phyloP scores from a whole-genome alignment of 2,113 vertebrate species.

The Catagonus wagneri region DNA sequence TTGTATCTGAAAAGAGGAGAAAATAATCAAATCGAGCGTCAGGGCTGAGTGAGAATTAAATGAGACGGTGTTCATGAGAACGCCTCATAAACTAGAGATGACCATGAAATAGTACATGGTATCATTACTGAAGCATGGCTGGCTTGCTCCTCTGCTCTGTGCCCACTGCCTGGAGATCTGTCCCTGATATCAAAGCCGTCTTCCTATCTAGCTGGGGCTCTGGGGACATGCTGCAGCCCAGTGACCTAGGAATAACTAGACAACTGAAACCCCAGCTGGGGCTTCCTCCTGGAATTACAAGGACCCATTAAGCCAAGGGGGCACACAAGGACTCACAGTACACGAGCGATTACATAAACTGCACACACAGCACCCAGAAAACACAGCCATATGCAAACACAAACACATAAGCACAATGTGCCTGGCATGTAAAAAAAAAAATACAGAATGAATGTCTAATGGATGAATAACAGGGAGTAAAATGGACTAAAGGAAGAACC shows the following conservation, averaged over 20 bases:
- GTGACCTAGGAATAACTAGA: background rate
- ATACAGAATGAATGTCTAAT: background rate
- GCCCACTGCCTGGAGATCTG: background rate
- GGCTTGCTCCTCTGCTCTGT: background rate
- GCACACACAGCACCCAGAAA: background rate
- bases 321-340: background rate
- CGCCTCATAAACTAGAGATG: background rate
- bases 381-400: background rate
- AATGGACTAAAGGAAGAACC: background rate
- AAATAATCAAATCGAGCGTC: background rate
- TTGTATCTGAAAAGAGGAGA: background rate
- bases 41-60: background rate
- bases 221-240: background rate
- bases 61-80: background rate
- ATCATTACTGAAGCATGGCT: background rate
- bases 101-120: background rate
- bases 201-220: background rate
- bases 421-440: background rate
- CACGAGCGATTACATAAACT: background rate
- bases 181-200: background rate
- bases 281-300: background rate
- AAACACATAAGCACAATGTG: background rate
- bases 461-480: background rate
- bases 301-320: background rate
- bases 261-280: background rate